A percentile compares a stretch with the other conserved stretches of the same genome.
Conservation (phyloP, 2,797 vertebrate species). For the Crypturellus tataupa region DNA sequence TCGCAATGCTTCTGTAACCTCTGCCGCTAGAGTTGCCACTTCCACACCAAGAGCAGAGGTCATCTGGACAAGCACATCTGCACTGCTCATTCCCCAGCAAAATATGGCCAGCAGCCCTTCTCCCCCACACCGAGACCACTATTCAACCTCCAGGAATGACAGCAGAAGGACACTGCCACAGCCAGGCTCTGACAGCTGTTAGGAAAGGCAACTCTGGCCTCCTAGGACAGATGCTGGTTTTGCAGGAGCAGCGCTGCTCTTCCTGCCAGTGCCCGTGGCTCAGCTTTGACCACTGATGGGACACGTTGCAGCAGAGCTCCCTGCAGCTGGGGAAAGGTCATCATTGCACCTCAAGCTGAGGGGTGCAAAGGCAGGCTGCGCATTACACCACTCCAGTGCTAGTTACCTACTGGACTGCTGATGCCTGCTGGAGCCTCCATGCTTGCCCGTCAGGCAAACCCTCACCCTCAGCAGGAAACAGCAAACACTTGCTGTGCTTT, state of each 20-base stretch:
- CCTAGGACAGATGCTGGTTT: not conserved
- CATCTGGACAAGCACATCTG: rapidly evolving
- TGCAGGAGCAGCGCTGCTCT: not conserved
- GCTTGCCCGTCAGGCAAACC: too few species aligned
- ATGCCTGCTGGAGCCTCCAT: not conserved
- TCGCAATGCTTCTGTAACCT: not conserved
- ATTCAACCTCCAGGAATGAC: not conserved
- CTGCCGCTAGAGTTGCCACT: not conserved
- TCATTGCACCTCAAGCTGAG: rapidly evolving
- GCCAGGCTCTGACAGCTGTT: not conserved
- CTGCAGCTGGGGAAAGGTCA: rapidly evolving
- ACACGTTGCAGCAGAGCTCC: not conserved
- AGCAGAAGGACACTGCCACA: not conserved
- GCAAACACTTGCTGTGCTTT: not conserved
- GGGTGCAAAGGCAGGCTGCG: rapidly evolving
- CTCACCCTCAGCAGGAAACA: not conserved
- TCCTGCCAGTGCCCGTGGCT: not conserved
- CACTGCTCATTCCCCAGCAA: rapidly evolving
- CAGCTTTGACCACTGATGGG: rapidly evolving
- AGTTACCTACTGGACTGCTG: rapidly evolving
- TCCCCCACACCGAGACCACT: rapidly evolving
- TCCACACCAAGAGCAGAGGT: not conserved
- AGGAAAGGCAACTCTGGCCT: not conserved
- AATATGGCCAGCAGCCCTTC: not conserved
- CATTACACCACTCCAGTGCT: rapidly evolving